Evolutionary conservation across 1,140 invertebrate genomes (phyloP), one percentile per base, ranked within the genome.

Genomic region (Antheraea pernyi): DNA sequence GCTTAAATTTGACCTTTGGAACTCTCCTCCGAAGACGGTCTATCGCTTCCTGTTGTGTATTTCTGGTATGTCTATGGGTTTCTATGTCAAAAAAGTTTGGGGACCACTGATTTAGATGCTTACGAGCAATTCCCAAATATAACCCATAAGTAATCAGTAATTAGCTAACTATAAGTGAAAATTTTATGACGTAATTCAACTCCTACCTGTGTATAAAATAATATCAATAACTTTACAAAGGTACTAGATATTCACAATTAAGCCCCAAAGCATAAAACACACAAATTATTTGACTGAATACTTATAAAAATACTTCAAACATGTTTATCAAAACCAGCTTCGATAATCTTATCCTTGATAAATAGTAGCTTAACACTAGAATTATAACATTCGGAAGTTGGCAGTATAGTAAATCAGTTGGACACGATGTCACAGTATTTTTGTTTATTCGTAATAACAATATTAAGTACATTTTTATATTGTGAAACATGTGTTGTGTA

Each of bases 341-440:
- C 63, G 73, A 71, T 71, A 71, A 74, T 74, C 73, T 74, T 74
- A 74, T 74, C 73, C 69, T 37, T 36, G 72, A 73, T 73, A 73
- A 53, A 73, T 62, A 66, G 36, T 65, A 70, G 53, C 68, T 73
- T 59, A 73, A 48, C 37, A 53, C 4, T 16, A 53, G 16, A 73
- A 61, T 59, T 67, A 59, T 59, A 67, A 30, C 65, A 67, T 67
- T 67, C 65, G 30, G 16, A 59, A 67, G n/a, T 59, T 11, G 36
- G 36, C 19, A 58, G 16, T 67, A 13, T 19, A 67, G 59, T 37
- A 59, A 53, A 18, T 59, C 65, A 67, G 18, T 37, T 18, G 65
- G 18, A 19, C 48, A 59, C 48, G 13, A 67, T 67, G 65, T 59
- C 19, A n/a, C 58, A 37, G 8, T 16, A 22, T 22, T 19, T 59